Evolutionary conservation across 2,113 vertebrate species (phyloP).

Genomic region (Perca fluviatilis): DNA sequence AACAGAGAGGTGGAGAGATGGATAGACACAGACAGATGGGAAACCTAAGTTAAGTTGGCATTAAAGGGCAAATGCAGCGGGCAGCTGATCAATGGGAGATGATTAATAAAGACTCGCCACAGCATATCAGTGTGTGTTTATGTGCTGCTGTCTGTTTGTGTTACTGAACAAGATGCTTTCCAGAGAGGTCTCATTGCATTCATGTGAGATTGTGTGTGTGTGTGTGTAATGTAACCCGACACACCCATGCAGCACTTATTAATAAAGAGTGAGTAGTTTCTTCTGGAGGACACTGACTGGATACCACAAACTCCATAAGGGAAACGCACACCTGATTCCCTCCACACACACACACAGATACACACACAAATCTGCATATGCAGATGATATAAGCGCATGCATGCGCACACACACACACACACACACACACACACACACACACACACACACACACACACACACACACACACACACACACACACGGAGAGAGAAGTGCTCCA

Average conservation of each 20-base stretch:
- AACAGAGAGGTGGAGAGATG: constrained; percentile 26
- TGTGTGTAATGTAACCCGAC: constrained; percentile 47
- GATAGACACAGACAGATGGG: constrained; percentile 56
- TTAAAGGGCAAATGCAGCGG: constrained; percentile 62
- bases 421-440: constrained; percentile 20
- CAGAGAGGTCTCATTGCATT: background rate
- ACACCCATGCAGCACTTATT: constrained; percentile 18
- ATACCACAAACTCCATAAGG: constrained; percentile 10
- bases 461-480: background rate
- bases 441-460: constrained; percentile 15
- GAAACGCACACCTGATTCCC: constrained; percentile 22
- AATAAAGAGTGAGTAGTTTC: constrained; percentile 58
- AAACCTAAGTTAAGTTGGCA: constrained; percentile 42
- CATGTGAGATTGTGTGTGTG: constrained; percentile 4
- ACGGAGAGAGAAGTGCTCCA: constrained; percentile 45
- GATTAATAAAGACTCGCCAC: constrained; percentile 53
- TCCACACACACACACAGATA: background rate
- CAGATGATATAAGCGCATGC: background rate
- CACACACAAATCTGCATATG: constrained; percentile 15
- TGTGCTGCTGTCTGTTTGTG: constrained; percentile 17
- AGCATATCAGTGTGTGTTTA: constrained; percentile 22
- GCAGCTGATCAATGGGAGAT: constrained; percentile 70
- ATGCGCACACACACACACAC: background rate
- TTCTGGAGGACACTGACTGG: constrained; percentile 38
- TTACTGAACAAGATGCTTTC: constrained; percentile 16